Base-by-base conservation (phyloP, 2,113 vertebrate species). In the Saimiri boliviensis region DNA sequence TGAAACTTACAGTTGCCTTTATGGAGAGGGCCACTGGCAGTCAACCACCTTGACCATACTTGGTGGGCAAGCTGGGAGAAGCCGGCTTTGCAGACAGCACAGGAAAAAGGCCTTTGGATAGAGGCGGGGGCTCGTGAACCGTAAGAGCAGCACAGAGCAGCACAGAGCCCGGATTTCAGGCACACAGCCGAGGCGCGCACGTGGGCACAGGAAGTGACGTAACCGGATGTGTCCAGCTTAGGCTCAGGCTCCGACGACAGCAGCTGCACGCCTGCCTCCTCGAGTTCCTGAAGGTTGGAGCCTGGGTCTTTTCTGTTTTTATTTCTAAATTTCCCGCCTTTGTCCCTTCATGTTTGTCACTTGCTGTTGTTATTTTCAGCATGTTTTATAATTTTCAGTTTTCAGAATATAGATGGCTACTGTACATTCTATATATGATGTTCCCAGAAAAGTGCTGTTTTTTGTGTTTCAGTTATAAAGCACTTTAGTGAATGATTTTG, bases 1-100 rank as follows among this genome's bases (percentile, higher is more conserved):
- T 96, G 85, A 98, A 98, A 56, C 96, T 4, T 42, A 97, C 97
- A 7, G 99, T 96, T 52, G 98, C 97, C 91, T 99, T 99, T 52
- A 40, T 3, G 99, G 99, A 3, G 99, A 98, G 63, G 99, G 99
- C 99, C 99, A 99, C 99, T 99, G 98, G 32, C n/a, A 49, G 10
- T 11, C 3, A 16, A 13, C 20, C 10, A 35, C 9, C 13, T 82
- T 21, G 52, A n/a, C 9, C 74, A 16, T 10, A 47, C 60, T 42
- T 1, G 23, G 80, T 5, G 23, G 20, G 27, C 32, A 47, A 32
- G 32, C 27, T 19, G 74, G 42, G 13, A 30, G 40, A 8, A 0
- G 1, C 2, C 2, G 27, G 27, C 40, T 70, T 42, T 6, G 9
- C 6, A 52, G 35, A 37, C 8, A 56, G 20, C 23, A 56, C 12